phyloP scores from a whole-genome alignment of 2,113 vertebrate genomes.

The Beaufortia kweichowensis region DNA sequence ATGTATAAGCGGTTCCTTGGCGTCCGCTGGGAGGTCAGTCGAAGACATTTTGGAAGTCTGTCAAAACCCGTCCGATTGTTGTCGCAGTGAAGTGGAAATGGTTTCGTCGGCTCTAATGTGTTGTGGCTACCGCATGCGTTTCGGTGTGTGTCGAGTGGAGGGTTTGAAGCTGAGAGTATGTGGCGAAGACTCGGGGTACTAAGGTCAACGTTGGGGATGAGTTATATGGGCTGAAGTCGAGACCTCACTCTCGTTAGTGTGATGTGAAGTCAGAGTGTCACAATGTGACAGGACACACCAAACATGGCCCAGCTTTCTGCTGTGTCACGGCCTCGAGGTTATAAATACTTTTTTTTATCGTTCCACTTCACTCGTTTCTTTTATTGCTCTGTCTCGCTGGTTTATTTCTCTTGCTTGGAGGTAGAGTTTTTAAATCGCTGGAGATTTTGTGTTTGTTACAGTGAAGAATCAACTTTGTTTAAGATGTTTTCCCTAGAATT shows the following conservation, averaged over 20 bases:
- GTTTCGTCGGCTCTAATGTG: constrained; percentile 14
- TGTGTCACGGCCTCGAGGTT: constrained; percentile 50
- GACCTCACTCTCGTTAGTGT: constrained; percentile 53
- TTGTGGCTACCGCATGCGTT: constrained; percentile 1
- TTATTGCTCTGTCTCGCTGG: background rate
- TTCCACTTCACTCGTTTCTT: constrained; percentile 1
- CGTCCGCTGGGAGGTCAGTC: background rate
- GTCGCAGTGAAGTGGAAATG: constrained; percentile 18
- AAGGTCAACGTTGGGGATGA: constrained; percentile 28
- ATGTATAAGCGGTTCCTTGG: background rate
- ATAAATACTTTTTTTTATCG: constrained; percentile 51
- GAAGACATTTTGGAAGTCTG: background rate
- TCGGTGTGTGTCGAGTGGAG: constrained; percentile 10
- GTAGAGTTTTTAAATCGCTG: no score
- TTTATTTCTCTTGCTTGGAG: background rate
- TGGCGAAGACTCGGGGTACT: constrained; percentile 16
- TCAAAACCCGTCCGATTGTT: constrained; percentile 9
- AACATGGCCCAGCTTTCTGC: constrained; percentile 46
- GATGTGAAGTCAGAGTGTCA: constrained; percentile 61
- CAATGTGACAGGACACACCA: constrained; percentile 53
- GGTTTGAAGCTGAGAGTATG: constrained; percentile 45
- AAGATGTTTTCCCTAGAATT: background rate
- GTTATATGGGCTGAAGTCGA: constrained; percentile 54
- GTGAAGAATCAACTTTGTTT: background rate
- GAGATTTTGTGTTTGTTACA: background rate